A percentile compares a stretch with the other conserved stretches of the same genome.
These are phyloP conservation scores for Dufourea novaeangliae DNA, from an alignment of 1,140 invertebrate genomes.

Conservation along the genomic window DNA sequence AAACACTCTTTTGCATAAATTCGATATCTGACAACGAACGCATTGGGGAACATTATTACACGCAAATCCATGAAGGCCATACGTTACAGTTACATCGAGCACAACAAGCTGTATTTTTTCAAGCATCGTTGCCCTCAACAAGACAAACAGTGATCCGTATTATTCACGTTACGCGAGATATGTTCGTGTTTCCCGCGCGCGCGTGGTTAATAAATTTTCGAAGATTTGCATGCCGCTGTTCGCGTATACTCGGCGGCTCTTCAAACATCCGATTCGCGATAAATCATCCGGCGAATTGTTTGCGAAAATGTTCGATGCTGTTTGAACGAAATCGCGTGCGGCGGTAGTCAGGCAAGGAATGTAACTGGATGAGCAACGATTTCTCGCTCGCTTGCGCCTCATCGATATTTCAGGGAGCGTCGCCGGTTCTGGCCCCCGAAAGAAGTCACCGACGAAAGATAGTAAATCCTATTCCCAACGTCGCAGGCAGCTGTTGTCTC, in stretches of 20 bases:
- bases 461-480: slow-evolving; percentile 57
- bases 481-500: slow-evolving; percentile 50
- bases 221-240: slow-evolving; percentile 8
- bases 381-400: slow-evolving; percentile 24
- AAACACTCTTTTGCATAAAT: too few relatives aligned
- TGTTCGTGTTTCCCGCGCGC: not conserved
- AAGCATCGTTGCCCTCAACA: not conserved
- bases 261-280: slow-evolving; percentile 16
- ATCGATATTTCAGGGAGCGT: slow-evolving; percentile 43
- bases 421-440: slow-evolving; percentile 2
- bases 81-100: slow-evolving; percentile 17
- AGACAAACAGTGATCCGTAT: slow-evolving; percentile 3
- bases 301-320: not conserved
- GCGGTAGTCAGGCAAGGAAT: not conserved
- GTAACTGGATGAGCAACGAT: slow-evolving; percentile 25
- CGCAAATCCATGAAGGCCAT: too few relatives aligned
- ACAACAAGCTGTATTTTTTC: not conserved
- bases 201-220: slow-evolving; percentile 30
- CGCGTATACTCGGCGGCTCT: not conserved
- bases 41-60: too few relatives aligned
- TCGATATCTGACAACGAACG: too few relatives aligned
- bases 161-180: not conserved
- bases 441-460: slow-evolving; percentile 45
- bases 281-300: slow-evolving; percentile 13
- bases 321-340: not conserved